Base-by-base conservation (phyloP, 2,797 vertebrate genomes). In the Gymnothorax javanicus region DNA sequence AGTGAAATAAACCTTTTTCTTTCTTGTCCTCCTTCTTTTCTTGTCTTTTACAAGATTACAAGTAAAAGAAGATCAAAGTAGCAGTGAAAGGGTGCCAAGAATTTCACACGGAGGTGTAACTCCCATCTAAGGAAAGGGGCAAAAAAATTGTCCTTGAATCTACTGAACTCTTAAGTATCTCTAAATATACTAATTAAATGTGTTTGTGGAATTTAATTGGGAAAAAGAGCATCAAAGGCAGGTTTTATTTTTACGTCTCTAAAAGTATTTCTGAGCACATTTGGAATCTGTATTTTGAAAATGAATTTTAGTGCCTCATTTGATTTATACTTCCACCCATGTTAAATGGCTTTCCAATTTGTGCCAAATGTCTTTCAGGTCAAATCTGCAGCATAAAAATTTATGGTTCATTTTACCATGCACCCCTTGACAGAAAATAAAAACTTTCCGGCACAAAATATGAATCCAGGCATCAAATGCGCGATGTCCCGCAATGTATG, bases 1-100 rank as follows among this genome's bases (percentile, higher is more conserved):
- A 87, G 85, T 90, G 90, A 91, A 93, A 90, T 89, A 91, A 90
- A 64, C 88, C 91, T 83, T 83, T 89, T 83, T 90, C 91, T 92
- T 87, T 89, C 83, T 92, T 91, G 90, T 91, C 84, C 85, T 82
- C 27, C 83, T 84, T 86, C 89, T 87, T 71, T 90, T 88, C 88
- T 89, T 87, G 79, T 92, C 88, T 95, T 95, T 94, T 94, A 93
- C 94, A 95, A 94, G 94, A 93, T 91, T 90, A 91, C 92, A 94
- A 92, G 93, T 94, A 93, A 96, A 94, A 92, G 92, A 91, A 94
- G 92, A 94, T 96, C 94, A 95, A 95, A 95, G 94, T 94, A 91
- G 88, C 91, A 88, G 91, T 92, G 92, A 95, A 95, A 93, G 92
- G 93, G 91, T 92, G 91, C 85, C 89, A 90, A 94, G 94, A 95